Evolutionary conservation across 2,888 invertebrate genomes (phyloP).

Genomic region (Ceraclea dissimilis): DNA sequence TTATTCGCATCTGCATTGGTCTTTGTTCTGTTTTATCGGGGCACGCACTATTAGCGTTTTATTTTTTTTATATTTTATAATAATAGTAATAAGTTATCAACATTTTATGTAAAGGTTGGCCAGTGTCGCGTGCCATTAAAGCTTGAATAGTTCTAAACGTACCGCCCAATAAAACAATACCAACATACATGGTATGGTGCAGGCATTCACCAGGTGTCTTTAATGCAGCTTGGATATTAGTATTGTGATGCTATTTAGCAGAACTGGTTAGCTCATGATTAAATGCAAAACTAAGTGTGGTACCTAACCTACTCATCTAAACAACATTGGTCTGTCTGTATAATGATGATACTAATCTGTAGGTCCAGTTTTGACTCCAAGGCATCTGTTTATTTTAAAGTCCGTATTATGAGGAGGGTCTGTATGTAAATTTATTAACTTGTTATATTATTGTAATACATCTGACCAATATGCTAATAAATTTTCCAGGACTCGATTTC

Average conservation of each 20-base stretch:
- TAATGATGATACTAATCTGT: background rate
- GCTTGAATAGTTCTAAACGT: conserved; percentile 8
- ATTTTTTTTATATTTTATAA: background rate
- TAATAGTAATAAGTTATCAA: background rate
- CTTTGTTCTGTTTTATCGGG: background rate
- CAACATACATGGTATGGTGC: background rate
- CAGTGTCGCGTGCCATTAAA: conserved; percentile 14
- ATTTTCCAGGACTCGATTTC: no score
- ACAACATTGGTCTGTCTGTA: background rate
- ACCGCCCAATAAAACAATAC: conserved; percentile 13
- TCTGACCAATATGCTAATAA: no score
- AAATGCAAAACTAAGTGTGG: background rate
- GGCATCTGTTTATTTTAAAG: conserved; percentile 2
- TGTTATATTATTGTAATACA: background rate
- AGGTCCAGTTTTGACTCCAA: background rate
- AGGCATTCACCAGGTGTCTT: conserved; percentile 6
- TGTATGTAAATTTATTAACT: background rate
- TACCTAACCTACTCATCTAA: background rate
- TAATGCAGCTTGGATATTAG: background rate
- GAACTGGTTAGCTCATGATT: background rate
- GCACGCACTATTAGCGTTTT: background rate
- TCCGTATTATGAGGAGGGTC: background rate
- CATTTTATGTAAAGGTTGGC: conserved; percentile 5
- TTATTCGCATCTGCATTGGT: background rate
- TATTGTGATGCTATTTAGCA: background rate